Percentiles rank a stretch among this genome's conserved stretches.
These are phyloP conservation scores for Trichonephila inaurata DNA, from an alignment of 1,140 invertebrate genomes.

Conservation along the genomic window DNA sequence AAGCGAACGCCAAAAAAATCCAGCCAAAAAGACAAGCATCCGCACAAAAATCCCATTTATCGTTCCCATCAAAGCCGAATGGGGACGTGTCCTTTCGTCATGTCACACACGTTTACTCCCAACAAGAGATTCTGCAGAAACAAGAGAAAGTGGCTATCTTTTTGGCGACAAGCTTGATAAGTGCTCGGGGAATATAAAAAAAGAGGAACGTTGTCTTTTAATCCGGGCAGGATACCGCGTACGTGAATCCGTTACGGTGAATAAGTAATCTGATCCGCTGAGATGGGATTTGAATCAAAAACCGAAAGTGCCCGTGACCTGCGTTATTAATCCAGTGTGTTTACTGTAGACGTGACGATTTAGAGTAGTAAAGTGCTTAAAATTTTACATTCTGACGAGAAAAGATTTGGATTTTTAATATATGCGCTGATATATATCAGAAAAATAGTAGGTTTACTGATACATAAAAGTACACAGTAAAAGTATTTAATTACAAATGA, in stretches of 20 bases:
- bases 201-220: neutral
- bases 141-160: conserved; percentile 51
- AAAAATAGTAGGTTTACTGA: too few relatives aligned
- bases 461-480: too few relatives aligned
- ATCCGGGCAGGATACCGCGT: conserved; percentile 1
- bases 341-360: neutral
- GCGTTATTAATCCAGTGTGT: neutral
- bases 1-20: neutral
- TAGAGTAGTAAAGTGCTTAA: neutral
- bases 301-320: conserved; percentile 38
- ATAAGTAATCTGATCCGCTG: conserved; percentile 47
- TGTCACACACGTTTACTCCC: conserved; percentile 43
- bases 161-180: conserved; percentile 15
- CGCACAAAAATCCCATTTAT: conserved; percentile 29
- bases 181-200: neutral
- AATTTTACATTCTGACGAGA: too few relatives aligned
- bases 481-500: too few relatives aligned
- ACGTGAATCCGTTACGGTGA: conserved; percentile 54
- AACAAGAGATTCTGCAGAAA: neutral
- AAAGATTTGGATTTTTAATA: too few relatives aligned
- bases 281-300: neutral
- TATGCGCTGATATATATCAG: too few relatives aligned
- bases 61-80: neutral
- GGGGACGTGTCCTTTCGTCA: conserved; percentile 34
- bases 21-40: neutral